Evolutionary conservation across 2,797 vertebrate species (phyloP).

Genomic region (Perodicticus potto): DNA sequence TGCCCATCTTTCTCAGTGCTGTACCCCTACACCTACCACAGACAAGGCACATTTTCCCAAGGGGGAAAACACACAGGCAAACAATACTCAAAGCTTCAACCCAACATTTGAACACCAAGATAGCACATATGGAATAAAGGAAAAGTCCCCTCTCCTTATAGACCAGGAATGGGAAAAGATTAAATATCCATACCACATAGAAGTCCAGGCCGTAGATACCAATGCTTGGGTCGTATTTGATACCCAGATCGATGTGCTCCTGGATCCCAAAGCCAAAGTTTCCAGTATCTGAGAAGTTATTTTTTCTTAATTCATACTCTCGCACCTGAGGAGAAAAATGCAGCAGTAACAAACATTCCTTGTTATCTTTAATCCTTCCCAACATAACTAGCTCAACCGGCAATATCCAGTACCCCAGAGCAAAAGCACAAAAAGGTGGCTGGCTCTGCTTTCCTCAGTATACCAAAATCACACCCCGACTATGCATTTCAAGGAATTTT

Average conservation of each 20-base stretch:
- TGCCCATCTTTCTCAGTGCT: no score
- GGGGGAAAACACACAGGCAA: background rate
- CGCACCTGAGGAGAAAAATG: slow-evolving; percentile 91
- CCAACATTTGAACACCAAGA: background rate
- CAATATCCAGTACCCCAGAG: background rate
- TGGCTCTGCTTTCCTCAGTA: no score
- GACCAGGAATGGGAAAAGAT: rapidly evolving
- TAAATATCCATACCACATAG: slow-evolving; percentile 93
- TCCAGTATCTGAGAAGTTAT: slow-evolving; percentile 98
- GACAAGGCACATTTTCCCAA: background rate
- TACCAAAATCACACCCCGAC: background rate
- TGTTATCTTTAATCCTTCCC: background rate
- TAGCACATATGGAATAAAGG: rapidly evolving
- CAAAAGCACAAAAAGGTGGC: background rate
- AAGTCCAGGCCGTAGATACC: slow-evolving; percentile 99
- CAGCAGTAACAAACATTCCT: background rate
- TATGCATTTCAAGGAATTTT: background rate
- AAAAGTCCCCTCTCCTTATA: background rate
- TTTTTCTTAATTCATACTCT: slow-evolving; percentile 98
- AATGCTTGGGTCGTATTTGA: slow-evolving; percentile 99
- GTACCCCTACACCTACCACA: background rate
- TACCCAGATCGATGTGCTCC: slow-evolving; percentile 99
- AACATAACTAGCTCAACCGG: background rate
- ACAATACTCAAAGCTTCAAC: slow-evolving; percentile 20
- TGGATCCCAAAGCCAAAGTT: slow-evolving; percentile 99